Percentiles rank a stretch among this genome's conserved stretches.
Conservation (phyloP, 2,113 vertebrate species). For the Oenanthe oenanthe region DNA sequence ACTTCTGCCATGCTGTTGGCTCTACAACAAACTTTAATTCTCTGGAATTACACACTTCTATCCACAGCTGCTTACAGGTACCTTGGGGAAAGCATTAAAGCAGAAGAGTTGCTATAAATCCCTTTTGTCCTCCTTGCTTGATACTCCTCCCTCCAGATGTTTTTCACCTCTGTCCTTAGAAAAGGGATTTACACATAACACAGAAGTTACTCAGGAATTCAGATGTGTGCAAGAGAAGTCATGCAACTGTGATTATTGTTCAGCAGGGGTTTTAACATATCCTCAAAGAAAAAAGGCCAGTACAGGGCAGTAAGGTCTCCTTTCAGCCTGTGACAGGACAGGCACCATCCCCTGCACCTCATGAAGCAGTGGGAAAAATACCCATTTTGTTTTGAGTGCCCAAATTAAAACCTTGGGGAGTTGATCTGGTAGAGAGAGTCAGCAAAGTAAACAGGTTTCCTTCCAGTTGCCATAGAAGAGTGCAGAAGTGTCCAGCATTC, state of each 20-base stretch:
- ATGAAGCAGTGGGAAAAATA: not conserved
- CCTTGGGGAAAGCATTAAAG: not conserved
- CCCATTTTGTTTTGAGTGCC: not conserved
- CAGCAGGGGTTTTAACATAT: not conserved
- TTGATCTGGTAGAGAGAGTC: not conserved
- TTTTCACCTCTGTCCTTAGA: not conserved
- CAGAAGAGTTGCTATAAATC: not conserved
- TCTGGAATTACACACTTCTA: constrained; percentile 1
- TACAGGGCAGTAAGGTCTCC: not conserved
- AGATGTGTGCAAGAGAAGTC: not conserved
- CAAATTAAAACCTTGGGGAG: not conserved
- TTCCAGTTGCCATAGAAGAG: not conserved
- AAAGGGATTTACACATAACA: not conserved
- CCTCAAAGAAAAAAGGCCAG: not conserved
- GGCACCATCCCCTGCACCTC: not conserved
- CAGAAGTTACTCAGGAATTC: not conserved
- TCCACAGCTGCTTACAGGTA: not conserved
- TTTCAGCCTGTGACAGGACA: not conserved
- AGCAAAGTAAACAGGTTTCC: not conserved
- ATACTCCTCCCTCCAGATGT: not conserved
- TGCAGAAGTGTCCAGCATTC: not conserved
- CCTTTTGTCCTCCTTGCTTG: not conserved
- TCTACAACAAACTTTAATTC: constrained; percentile 46
- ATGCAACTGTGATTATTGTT: not conserved
- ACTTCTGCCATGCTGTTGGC: not conserved